A percentile compares a stretch with the other conserved stretches of the same genome.
Evolutionary conservation across 2,113 vertebrate genomes (phyloP).

Genomic region (Struthidea cinerea): DNA sequence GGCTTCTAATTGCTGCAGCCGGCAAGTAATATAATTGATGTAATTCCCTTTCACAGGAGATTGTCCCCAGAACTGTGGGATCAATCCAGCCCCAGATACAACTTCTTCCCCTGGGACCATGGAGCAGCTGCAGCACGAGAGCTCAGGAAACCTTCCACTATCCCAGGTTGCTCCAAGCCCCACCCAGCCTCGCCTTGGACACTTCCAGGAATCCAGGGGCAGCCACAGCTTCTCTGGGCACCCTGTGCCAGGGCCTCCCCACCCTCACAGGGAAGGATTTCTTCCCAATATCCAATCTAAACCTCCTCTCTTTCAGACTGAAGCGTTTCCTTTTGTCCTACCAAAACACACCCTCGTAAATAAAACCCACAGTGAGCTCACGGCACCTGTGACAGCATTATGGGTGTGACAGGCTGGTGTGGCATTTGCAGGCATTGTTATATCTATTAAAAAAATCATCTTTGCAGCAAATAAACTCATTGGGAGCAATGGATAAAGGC

Average conservation of each 20-base stretch:
- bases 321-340: neutral
- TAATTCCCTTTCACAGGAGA: neutral
- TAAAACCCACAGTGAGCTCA: neutral
- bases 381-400: neutral
- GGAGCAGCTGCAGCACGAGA: neutral
- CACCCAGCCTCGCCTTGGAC: fast-evolving
- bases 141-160: fast-evolving
- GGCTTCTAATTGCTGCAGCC: neutral
- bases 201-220: neutral
- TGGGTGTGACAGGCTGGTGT: neutral
- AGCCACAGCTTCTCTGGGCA: neutral
- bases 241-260: neutral
- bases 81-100: neutral
- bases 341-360: neutral
- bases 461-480: neutral
- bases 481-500: neutral
- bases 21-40: neutral
- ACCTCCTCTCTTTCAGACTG: neutral
- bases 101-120: neutral
- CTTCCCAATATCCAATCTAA: neutral
- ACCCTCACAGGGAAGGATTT: fast-evolving
- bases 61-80: neutral
- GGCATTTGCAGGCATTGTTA: neutral
- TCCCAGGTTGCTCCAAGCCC: fast-evolving
- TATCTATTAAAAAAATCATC: neutral